phyloP scores from a whole-genome alignment of 2,888 invertebrate genomes.

The Amblyteles armatorius region DNA sequence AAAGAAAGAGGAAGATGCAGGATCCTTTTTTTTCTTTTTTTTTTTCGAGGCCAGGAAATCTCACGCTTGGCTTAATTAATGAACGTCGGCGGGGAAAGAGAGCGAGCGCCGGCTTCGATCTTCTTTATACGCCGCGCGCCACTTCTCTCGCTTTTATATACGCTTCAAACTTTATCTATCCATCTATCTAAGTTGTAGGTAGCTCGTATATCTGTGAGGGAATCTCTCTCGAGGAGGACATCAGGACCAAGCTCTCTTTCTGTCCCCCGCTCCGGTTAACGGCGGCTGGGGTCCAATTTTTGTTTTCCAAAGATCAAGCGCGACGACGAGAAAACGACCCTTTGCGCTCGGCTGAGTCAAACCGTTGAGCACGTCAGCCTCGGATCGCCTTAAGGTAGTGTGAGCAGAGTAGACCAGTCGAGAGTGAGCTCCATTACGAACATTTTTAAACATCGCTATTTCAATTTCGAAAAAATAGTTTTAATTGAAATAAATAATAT shows the following conservation, averaged over 20 bases:
- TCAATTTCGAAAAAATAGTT: not conserved
- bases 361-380: constrained; percentile 17
- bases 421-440: not conserved
- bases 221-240: constrained; percentile 50
- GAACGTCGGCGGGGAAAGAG: constrained; percentile 75
- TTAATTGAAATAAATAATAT: too few relatives aligned
- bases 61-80: constrained; percentile 84
- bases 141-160: constrained; percentile 46
- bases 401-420: not conserved
- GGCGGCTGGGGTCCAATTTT: constrained; percentile 14
- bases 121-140: constrained; percentile 69
- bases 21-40: constrained; percentile 33
- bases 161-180: constrained; percentile 61
- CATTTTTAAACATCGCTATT: not conserved
- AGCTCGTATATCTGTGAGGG: constrained; percentile 52
- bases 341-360: constrained; percentile 47
- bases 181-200: constrained; percentile 61
- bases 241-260: constrained; percentile 7
- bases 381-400: not conserved
- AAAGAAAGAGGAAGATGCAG: constrained; percentile 60
- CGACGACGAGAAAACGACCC: constrained; percentile 12
- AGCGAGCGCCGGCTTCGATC: constrained; percentile 64
- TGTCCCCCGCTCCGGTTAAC: constrained; percentile 6
- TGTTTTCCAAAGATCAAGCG: constrained; percentile 56
- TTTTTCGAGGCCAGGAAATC: constrained; percentile 76